phyloP scores from a whole-genome alignment of 2,797 vertebrate genomes.

The Neosilurus mollespiculum region DNA sequence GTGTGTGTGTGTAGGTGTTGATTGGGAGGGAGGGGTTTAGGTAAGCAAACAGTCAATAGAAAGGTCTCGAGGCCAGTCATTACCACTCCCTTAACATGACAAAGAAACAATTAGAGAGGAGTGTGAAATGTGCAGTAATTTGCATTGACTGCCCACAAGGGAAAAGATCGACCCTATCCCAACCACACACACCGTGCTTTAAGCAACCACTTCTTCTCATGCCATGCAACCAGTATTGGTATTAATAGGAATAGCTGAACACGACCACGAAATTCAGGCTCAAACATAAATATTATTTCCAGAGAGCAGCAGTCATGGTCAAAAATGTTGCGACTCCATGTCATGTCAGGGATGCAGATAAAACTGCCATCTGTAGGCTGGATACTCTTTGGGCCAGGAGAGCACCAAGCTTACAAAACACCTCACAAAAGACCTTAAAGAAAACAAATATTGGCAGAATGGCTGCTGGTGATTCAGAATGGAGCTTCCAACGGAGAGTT shows the following conservation, averaged over 20 bases:
- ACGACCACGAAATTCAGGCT: background rate
- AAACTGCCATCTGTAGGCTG: background rate
- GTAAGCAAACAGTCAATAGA: constrained; percentile 63
- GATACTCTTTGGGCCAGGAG: constrained; percentile 35
- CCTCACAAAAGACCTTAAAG: constrained; percentile 52
- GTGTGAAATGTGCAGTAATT: constrained; percentile 67
- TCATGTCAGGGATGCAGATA: background rate
- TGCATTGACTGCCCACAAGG: constrained; percentile 69
- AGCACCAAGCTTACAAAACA: constrained; percentile 50
- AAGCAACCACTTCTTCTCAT: constrained; percentile 27
- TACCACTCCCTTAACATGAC: constrained; percentile 71
- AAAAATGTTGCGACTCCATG: background rate
- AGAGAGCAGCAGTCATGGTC: background rate
- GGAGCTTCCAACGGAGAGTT: constrained; percentile 28
- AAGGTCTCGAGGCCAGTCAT: constrained; percentile 67
- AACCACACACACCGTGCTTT: background rate
- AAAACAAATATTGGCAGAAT: constrained; percentile 58
- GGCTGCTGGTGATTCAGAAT: constrained; percentile 11
- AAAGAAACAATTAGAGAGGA: constrained; percentile 71
- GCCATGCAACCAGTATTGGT: background rate
- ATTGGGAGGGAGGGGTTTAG: constrained; percentile 63
- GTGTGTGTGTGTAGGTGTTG: constrained; percentile 55
- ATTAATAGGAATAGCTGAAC: constrained; percentile 1
- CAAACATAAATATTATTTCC: background rate
- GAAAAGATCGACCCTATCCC: constrained; percentile 38